Conservation (phyloP, 2,113 vertebrate genomes). For the Falcunculus frontatus region DNA sequence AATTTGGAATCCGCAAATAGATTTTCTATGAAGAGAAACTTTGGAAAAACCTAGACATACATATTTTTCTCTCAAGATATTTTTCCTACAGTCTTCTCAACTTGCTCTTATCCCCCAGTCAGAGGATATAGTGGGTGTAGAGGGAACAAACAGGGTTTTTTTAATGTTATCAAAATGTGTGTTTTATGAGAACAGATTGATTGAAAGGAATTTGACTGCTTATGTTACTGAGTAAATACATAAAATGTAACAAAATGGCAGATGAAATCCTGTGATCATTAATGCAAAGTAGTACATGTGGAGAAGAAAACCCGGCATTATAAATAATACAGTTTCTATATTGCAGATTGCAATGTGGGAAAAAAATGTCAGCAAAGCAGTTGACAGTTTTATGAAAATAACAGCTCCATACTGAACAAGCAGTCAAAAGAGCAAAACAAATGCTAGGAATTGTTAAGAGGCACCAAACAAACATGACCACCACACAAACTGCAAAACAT, state of each 20-base stretch:
- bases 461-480: neutral
- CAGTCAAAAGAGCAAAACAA: conserved; percentile 22
- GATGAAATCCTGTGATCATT: neutral
- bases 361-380: neutral
- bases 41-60: neutral
- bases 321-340: neutral
- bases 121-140: neutral
- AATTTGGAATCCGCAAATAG: neutral
- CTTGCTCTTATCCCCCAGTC: neutral
- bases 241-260: neutral
- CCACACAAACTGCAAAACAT: neutral
- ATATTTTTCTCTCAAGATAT: neutral
- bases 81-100: neutral
- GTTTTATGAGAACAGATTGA: neutral
- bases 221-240: neutral
- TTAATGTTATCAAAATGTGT: neutral
- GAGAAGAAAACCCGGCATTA: neutral
- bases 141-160: neutral
- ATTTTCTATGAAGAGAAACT: neutral
- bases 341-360: neutral
- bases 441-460: neutral
- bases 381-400: neutral
- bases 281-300: neutral
- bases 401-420: neutral
- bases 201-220: neutral